Evolutionary conservation across 2,797 vertebrate genomes (phyloP).

Genomic region (Argyrosomus regius): DNA sequence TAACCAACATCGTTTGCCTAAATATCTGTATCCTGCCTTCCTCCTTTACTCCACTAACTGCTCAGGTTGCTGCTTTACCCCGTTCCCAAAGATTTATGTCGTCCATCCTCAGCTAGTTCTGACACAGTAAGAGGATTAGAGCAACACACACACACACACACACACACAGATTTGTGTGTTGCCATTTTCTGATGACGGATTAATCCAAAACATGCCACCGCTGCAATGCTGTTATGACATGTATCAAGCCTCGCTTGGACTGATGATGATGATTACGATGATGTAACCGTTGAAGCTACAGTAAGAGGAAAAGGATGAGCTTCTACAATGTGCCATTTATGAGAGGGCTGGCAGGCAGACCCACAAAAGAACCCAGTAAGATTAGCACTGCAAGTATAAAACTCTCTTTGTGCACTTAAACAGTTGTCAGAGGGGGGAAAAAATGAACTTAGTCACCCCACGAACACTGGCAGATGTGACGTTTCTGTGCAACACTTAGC

Average conservation of each 20-base stretch:
- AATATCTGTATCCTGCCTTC: conserved; percentile 6
- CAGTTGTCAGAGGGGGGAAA: conserved; percentile 66
- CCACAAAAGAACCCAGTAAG: conserved; percentile 65
- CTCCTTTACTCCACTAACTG: conserved; percentile 17
- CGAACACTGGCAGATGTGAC: conserved; percentile 66
- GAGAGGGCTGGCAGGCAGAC: conserved; percentile 65
- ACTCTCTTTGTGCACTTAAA: conserved; percentile 77
- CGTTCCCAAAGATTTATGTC: conserved; percentile 66
- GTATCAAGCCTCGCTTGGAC: conserved; percentile 41
- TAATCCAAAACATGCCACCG: conserved; percentile 82
- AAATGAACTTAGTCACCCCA: conserved; percentile 76
- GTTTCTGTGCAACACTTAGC: conserved; percentile 56
- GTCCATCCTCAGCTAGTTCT: conserved; percentile 67
- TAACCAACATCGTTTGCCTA: neutral
- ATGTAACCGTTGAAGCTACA: conserved; percentile 67
- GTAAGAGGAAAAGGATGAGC: conserved; percentile 65
- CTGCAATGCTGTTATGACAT: conserved; percentile 71
- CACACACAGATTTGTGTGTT: conserved; percentile 35
- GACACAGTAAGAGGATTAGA: conserved; percentile 81
- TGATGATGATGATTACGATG: conserved; percentile 64
- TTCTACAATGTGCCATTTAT: conserved; percentile 70
- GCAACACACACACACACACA: conserved; percentile 45
- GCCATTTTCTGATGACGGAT: conserved; percentile 81
- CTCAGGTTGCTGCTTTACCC: conserved; percentile 24
- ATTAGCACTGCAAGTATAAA: conserved; percentile 67